Base-by-base conservation (phyloP, 2,888 invertebrate species). In the Chrysolina haemoptera region DNA sequence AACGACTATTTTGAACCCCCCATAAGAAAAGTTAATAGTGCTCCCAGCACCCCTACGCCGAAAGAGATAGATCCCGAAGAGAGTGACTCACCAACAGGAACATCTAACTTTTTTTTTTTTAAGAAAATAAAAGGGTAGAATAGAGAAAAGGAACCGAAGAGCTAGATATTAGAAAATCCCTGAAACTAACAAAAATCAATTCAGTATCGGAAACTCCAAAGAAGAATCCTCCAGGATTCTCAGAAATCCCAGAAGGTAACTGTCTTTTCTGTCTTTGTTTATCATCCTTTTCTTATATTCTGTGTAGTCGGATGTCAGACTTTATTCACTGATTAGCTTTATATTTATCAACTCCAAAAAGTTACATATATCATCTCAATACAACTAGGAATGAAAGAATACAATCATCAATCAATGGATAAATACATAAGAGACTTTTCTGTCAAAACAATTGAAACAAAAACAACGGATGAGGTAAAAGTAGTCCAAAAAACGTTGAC, bases 1-100 rank as follows among this genome's bases (percentile, higher is more conserved):
- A 65, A 48, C 65, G 46, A 65, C 65, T 65, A 65, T 20, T 48
- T 65, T 16, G 43, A 64, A 41, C 43, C 14, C 4, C 63, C 63
- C 65, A 22, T 22, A 65, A 65, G 65, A 65, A 65, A 65, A 65
- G 65, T 65, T 11, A 46, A 22, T n/a, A 65, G 65, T 20, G 20
- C 65, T 65, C 46, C 65, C 65, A 16, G 10, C 22, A 65, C 65
- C 22, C 65, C 46, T 22, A 20, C 65, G 22, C 48, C 63, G 12
- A 63, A 63, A 40, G 43, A 63, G 18, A 63, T 63, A 63, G 63
- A 63, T n/a, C 6, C 40, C 41, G 62, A 62, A 62, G 41, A 63
- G 20, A 40, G 40, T 27, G n/a, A 9, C 35, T n/a, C 20, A 53
- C 53, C 18, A 53, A 18, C 63, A 18, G 40, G 16, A 16, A 63